Conservation (phyloP, 2,888 invertebrate genomes). For the Rhyacophila evoluta region DNA sequence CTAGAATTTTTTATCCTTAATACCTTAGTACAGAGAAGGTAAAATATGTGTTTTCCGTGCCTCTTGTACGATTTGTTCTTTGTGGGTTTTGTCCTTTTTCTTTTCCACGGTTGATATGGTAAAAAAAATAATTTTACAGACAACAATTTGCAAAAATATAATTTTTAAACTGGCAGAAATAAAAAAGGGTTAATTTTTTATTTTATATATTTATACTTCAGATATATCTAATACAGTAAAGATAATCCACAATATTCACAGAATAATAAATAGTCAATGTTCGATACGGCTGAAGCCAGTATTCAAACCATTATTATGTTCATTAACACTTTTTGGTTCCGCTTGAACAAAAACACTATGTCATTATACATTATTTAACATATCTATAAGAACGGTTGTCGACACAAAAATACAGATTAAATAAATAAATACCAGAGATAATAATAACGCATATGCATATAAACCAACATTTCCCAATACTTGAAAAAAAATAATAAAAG, state of each 20-base stretch:
- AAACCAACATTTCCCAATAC: neutral
- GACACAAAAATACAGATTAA: constrained; percentile 9
- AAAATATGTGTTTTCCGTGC: too few species aligned
- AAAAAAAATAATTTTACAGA: too few species aligned
- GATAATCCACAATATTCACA: constrained; percentile 47
- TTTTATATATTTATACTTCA: constrained; percentile 30
- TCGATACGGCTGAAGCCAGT: constrained; percentile 1
- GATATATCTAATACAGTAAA: constrained; percentile 45
- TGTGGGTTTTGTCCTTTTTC: too few species aligned
- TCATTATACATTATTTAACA: constrained; percentile 7
- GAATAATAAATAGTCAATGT: constrained; percentile 35
- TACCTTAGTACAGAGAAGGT: too few species aligned
- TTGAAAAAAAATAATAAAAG: neutral
- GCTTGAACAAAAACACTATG: constrained; percentile 14
- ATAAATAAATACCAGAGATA: constrained; percentile 19
- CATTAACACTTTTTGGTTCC: constrained; percentile 4
- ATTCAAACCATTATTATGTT: constrained; percentile 16
- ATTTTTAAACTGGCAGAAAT: too few species aligned
- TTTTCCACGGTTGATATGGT: too few species aligned
- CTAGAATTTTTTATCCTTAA: too few species aligned
- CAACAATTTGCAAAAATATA: too few species aligned
- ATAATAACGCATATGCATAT: neutral
- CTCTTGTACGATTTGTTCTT: too few species aligned
- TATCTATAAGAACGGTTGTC: neutral
- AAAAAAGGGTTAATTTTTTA: neutral